Base-by-base conservation (phyloP, 2,113 vertebrate species). In the Limanda limanda region DNA sequence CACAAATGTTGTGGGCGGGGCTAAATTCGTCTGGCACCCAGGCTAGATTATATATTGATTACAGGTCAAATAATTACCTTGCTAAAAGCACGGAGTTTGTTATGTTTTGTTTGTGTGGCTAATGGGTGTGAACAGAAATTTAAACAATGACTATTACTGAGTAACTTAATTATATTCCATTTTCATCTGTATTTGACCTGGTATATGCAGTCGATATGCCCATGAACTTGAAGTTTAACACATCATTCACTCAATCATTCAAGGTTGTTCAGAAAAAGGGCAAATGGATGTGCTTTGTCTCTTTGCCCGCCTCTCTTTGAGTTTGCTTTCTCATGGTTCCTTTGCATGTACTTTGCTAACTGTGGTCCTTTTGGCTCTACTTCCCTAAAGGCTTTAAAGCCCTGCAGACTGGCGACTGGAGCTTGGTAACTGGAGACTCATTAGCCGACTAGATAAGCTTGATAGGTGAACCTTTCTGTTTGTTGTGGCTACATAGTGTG, bases 401-500 rank as follows among this genome's bases (percentile, higher is more conserved):
- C 0, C 54, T 63, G 82, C 62, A 85, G 78, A 71, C 83, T 57
- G 13, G 91, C 82, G 88, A 71, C 83, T 57, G 13, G 91, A 83
- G 88, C 67, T 54, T 24, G 69, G 88, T 87, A 88, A 87, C 92
- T 8, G 72, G 89, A 91, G 89, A 89, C 92, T 93, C 82, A 90
- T 92, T 92, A 85, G 66, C 21, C 25, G 21, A 83, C 81, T 21
- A 82, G 88, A 85, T 76, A 68, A 88, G 76, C 79, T 74, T 63
- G 61, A 80, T 61, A 71, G 82, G 55, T 80, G 70, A 78, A 78
- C 54, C 67, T 76, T 23, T 63, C 5, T 85, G 81, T 88, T 88
- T 92, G 87, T 90, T 92, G 88, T 91, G 86, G 75, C 81, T 79
- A 82, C 83, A 90, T 63, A 47, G 25, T 68, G 51, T 61, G 40